Evolutionary conservation across 2,797 vertebrate species (phyloP), one percentile per base, ranked within the genome.

Genomic region (Pygocentrus nattereri): DNA sequence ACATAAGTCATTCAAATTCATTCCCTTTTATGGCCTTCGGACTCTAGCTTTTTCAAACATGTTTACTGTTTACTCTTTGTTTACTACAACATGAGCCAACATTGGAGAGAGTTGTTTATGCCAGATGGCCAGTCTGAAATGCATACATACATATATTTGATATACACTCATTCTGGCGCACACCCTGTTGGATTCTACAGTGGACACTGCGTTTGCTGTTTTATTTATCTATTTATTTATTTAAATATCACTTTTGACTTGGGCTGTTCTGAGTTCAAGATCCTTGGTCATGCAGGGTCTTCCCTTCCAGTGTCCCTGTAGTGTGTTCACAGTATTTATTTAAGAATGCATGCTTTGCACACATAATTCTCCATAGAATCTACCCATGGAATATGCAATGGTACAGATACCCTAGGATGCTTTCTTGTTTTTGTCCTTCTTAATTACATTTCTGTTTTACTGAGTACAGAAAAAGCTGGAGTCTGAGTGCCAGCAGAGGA

Each of bases 181-280:
- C 41, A 64, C 69, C 15, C 62, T 67, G 38, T 68, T 13, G 64
- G 84, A 81, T 84, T 84, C 85, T 84, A 85, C 81, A 87, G 88
- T 83, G 44, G 54, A 80, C 50, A 64, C 87, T 82, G 82, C 87
- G 86, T 73, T 81, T 82, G 77, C 82, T 84, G 87, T 90, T 90
- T 93, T 95, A 95, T 95, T 94, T 95, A 95, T 94, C 74, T 95
- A 95, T 95, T 94, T 95, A 95, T 95, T 95, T 94, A 95, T 95
- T 95, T 93, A 91, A 93, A 88, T 61, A 82, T 85, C 61, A 82
- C 78, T 61, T 47, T 82, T 82, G 85, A 87, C 73, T 86, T 49
- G n/a, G 81, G 87, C 83, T 84, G 38, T 76, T 52, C 58, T 58
- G 59, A 67, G 72, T 50, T 64, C 31, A 54, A 56, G 86, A 58